Base-by-base conservation (phyloP, 2,797 vertebrate genomes). In the Tympanoctomys barrerae region DNA sequence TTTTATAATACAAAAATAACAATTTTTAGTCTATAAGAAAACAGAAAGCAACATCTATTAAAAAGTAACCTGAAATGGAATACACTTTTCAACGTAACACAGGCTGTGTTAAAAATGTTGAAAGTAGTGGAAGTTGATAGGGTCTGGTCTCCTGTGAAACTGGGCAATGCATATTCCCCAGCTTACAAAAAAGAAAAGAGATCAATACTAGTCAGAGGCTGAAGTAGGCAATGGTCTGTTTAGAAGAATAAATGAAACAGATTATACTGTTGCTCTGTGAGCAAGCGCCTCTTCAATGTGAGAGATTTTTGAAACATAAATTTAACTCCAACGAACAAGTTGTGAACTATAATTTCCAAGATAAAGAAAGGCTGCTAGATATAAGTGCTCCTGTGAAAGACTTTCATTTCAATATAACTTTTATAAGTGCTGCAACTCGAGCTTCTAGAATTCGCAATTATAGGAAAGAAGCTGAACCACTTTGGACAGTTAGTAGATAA, bases 381-480 rank as follows among this genome's bases (percentile, higher is more conserved):
- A 36, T 42, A 94, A 39, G 7, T 73, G 70, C 73, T 92, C 77
- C 83, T 78, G 68, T 91, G 84, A 93, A 93, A 22, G 9, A 79
- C 82, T 77, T 62, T 86, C 6, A 73, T 90, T 95, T 91, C 31
- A 85, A 59, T 78, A 93, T 95, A 62, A 57, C 75, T 93, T 93
- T 89, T 89, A 12, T 79, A 87, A 86, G 7, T 61, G 28, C 52
- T 88, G 13, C 28, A 79, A 54, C 39, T 92, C 73, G 81, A 90
- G 39, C 59, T 18, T 85, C 84, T 36, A 94, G 33, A 82, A 4
- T 75, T 93, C 77, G 78, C 46, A 95, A 54, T 86, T 96, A 90
- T 14, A 88, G 66, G 39, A 14, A 95, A 79, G 49, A 73, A 75
- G 85, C 49, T 64, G 36, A 93, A 49, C 4, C 4, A 90, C 31